Conservation (phyloP, 2,113 vertebrate species). For the Zapornia atra region DNA sequence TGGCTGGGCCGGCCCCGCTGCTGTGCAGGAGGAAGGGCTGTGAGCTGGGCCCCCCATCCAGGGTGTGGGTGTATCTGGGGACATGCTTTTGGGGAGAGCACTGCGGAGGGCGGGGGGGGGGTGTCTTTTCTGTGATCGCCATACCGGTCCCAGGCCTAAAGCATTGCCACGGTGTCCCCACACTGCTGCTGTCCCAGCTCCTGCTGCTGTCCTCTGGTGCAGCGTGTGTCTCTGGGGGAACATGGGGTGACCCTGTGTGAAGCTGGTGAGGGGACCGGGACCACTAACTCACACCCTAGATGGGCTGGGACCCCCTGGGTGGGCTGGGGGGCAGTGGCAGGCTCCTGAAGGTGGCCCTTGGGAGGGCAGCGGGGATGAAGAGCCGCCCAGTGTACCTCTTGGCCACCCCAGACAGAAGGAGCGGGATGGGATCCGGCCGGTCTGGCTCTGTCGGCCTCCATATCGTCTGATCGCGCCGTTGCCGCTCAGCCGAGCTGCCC, state of each 20-base stretch:
- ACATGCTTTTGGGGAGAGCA: rapidly evolving
- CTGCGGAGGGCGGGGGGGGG: too few species aligned
- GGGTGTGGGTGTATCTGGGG: not conserved
- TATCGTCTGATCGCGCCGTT: not conserved
- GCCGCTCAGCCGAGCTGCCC: slow-evolving; percentile 8
- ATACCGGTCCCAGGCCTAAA: not conserved
- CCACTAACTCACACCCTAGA: rapidly evolving
- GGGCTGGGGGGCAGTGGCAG: not conserved
- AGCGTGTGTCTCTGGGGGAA: not conserved
- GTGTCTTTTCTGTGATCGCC: rapidly evolving
- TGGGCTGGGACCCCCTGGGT: not conserved
- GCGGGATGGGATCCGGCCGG: slow-evolving; percentile 39
- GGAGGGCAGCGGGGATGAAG: not conserved
- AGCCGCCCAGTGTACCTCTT: not conserved
- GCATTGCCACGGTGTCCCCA: not conserved
- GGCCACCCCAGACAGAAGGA: slow-evolving; percentile 37
- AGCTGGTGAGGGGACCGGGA: not conserved
- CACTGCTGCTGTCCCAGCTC: not conserved
- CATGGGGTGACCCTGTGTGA: not conserved
- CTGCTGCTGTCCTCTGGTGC: not conserved
- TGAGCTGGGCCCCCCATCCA: not conserved
- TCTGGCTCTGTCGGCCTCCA: slow-evolving; percentile 10
- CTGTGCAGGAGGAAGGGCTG: not conserved
- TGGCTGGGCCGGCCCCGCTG: slow-evolving; percentile 24
- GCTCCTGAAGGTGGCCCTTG: not conserved